phyloP scores from a whole-genome alignment of 2,113 vertebrate species.

The Oceanites oceanicus region DNA sequence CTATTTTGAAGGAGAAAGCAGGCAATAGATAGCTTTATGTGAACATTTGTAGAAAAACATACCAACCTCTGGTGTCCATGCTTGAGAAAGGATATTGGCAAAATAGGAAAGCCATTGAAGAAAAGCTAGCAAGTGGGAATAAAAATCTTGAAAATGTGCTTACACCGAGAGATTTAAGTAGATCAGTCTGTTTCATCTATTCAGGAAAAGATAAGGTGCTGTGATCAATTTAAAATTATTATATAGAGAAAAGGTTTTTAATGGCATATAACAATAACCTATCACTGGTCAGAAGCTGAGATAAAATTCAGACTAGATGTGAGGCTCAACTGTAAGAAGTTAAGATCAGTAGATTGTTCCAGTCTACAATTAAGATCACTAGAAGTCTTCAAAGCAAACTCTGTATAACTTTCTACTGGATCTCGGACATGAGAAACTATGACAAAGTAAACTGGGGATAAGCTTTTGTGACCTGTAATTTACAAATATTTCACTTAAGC shows the following conservation, averaged over 20 bases:
- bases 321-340: neutral
- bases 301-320: neutral
- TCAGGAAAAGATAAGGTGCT: neutral
- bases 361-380: neutral
- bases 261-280: neutral
- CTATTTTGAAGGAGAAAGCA: neutral
- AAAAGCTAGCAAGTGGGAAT: neutral
- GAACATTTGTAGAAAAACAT: neutral
- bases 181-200: neutral
- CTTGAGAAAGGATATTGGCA: neutral
- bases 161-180: neutral
- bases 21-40: neutral
- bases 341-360: neutral
- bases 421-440: neutral
- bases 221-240: neutral
- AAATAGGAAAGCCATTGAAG: neutral
- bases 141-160: neutral
- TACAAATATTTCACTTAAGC: neutral
- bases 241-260: neutral
- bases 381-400: neutral
- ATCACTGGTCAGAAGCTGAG: neutral
- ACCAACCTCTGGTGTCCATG: neutral
- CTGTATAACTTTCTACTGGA: neutral
- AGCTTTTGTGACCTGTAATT: neutral
- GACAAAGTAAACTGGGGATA: neutral